Evolutionary conservation across 2,797 vertebrate genomes (phyloP), one percentile per base, ranked within the genome.

Genomic region (Nasua narica): DNA sequence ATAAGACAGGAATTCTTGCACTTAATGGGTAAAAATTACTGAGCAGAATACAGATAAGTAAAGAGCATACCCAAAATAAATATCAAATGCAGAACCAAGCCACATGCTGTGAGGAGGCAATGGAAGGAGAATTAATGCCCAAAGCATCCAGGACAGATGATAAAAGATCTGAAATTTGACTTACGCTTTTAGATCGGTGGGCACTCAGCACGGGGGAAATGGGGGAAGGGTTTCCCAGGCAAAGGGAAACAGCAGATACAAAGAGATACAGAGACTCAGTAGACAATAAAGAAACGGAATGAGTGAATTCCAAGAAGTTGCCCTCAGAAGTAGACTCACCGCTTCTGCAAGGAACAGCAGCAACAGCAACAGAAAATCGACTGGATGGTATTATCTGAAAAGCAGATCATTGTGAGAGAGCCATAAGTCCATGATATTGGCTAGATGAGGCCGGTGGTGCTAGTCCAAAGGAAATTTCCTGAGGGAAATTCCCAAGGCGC

Each of bases 351-450:
- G 0, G 98, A 98, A 91, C 99, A 99, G 96, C 98, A 98, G 67
- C 99, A 99, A 94, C 99, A 99, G 95, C 98, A 98, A 96, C 99
- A 99, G 98, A 99, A 99, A 83, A 99, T 78, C 0, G 99, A 99
- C 96, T 98, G 98, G 96, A 99, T 98, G 91, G 98, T 99, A n/a
- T 99, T 98, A 98, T 99, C 99, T 99, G 98, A 89, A 96, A 98
- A 97, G 4, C 97, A 98, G 37, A 98, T 96, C 94, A 98, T 98
- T 97, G 94, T 90, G 40, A 86, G 50, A 72, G 56, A 96, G 81
- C 21, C 43, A 0, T 0, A 1, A 58, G 54, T 37, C 72, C n/a
- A 5, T 67, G 48, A 27, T 8, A 16, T 7, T 11, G 7, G 35
- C 4, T 7, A 25, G 60, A 37, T 5, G 19, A 74, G 32, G 52